These are phyloP conservation scores for Laticauda laticaudata DNA, from an alignment of 2,113 vertebrate species.

Conservation along the genomic window DNA sequence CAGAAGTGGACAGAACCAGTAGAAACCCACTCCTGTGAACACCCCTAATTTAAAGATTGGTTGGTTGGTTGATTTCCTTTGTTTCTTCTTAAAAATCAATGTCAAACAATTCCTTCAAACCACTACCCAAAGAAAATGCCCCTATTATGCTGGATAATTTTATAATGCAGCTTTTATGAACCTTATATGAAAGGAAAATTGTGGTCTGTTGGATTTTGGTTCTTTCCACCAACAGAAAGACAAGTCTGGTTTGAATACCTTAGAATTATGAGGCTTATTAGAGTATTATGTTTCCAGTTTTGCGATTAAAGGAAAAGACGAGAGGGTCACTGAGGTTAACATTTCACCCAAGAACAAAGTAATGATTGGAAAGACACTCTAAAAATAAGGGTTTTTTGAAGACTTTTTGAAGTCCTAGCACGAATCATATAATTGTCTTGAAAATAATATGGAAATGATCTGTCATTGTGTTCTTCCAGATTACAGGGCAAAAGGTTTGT, in stretches of 20 bases:
- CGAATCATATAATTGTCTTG: not conserved
- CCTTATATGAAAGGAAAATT: not conserved
- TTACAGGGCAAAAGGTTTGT: not conserved
- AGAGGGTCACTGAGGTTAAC: not conserved
- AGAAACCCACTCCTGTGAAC: not conserved
- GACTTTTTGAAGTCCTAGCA: not conserved
- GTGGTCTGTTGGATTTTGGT: not conserved
- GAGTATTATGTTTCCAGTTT: not conserved
- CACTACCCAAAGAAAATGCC: not conserved
- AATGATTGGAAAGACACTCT: not conserved
- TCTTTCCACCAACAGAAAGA: not conserved
- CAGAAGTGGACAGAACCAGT: too few species aligned
- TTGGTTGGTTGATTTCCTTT: not conserved
- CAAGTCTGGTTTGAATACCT: not conserved
- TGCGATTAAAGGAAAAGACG: not conserved
- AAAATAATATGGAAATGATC: not conserved
- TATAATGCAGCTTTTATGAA: not conserved
- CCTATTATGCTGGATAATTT: not conserved
- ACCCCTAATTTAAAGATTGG: not conserved
- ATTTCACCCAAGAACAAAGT: not conserved
- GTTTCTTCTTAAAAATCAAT: not conserved
- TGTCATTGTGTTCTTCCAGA: not conserved
- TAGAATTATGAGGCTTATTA: not conserved
- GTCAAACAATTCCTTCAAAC: not conserved
- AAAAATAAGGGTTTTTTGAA: not conserved